Evolutionary conservation across 2,888 invertebrate species (phyloP).

Genomic region (Pristionchus mayeri): DNA sequence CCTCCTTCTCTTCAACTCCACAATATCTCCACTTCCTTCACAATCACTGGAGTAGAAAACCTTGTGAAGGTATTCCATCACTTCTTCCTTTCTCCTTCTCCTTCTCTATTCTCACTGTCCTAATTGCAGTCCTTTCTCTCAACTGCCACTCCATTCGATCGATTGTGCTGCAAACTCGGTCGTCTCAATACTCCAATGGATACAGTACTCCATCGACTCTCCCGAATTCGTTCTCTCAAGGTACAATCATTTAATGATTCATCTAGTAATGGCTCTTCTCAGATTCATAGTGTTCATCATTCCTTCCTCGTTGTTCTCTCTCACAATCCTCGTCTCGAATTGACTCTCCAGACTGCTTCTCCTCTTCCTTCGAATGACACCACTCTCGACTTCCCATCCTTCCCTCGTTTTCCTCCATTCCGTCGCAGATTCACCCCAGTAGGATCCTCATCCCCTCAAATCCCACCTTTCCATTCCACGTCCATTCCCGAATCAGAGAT

Average conservation of each 20-base stretch:
- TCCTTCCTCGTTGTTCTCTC: conserved; percentile 16
- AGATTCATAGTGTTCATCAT: conserved; percentile 30
- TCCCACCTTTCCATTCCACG: not conserved
- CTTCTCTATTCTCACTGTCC: not conserved
- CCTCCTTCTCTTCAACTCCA: conserved; percentile 14
- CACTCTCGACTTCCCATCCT: no score
- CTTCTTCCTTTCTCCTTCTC: not conserved
- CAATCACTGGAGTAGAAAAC: not conserved
- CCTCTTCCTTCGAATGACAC: no score
- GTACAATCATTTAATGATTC: not conserved
- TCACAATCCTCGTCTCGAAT: conserved; percentile 14
- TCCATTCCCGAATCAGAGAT: not conserved
- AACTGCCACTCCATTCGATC: conserved; percentile 10
- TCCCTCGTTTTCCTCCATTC: no score
- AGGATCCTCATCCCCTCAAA: not conserved
- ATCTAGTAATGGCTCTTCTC: conserved; percentile 10
- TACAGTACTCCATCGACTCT: not conserved
- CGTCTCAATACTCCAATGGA: not conserved
- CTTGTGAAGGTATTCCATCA: not conserved
- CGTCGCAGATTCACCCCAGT: not conserved
- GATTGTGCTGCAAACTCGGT: conserved; percentile 31
- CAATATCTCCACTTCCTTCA: conserved; percentile 19
- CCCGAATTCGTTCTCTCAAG: not conserved
- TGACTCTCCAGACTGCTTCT: conserved; percentile 1
- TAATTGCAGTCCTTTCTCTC: conserved; percentile 23